Percentiles rank a stretch among this genome's conserved stretches.
These are phyloP conservation scores for Liparis tanakae DNA, from an alignment of 2,797 vertebrate species.

Conservation along the genomic window DNA sequence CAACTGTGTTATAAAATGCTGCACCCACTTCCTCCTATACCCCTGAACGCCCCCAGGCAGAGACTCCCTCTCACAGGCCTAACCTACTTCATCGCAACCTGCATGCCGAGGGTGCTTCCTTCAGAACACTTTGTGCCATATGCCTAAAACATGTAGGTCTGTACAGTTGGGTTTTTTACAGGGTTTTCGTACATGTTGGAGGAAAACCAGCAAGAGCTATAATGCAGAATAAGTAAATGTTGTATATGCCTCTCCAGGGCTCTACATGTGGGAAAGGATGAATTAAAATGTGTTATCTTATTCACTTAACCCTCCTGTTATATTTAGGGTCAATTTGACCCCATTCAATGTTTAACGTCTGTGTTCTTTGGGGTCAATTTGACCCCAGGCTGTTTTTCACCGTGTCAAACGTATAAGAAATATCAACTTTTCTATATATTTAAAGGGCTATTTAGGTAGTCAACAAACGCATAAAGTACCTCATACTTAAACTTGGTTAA, in stretches of 20 bases:
- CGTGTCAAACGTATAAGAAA: too few species aligned
- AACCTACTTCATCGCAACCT: slow-evolving; percentile 46
- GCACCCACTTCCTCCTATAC: slow-evolving; percentile 17
- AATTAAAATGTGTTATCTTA: background rate
- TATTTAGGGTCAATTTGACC: too few species aligned
- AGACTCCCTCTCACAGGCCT: slow-evolving; percentile 21
- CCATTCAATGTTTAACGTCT: too few species aligned
- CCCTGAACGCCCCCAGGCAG: slow-evolving; percentile 34
- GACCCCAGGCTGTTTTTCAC: too few species aligned
- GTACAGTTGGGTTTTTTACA: background rate
- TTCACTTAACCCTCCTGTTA: background rate
- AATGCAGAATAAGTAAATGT: background rate
- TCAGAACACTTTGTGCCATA: slow-evolving; percentile 13
- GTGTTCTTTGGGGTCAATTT: too few species aligned
- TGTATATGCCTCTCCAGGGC: background rate
- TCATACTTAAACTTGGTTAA: too few species aligned
- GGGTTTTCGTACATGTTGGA: background rate
- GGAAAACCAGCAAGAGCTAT: background rate
- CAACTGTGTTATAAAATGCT: slow-evolving; percentile 19
- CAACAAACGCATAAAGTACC: too few species aligned
- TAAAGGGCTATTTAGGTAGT: too few species aligned
- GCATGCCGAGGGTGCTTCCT: slow-evolving; percentile 31
- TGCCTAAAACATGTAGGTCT: slow-evolving; percentile 8
- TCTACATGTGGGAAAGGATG: background rate
- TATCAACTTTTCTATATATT: too few species aligned